Conservation (phyloP, 2,888 invertebrate species). For the Ormyrus pomaceus region DNA sequence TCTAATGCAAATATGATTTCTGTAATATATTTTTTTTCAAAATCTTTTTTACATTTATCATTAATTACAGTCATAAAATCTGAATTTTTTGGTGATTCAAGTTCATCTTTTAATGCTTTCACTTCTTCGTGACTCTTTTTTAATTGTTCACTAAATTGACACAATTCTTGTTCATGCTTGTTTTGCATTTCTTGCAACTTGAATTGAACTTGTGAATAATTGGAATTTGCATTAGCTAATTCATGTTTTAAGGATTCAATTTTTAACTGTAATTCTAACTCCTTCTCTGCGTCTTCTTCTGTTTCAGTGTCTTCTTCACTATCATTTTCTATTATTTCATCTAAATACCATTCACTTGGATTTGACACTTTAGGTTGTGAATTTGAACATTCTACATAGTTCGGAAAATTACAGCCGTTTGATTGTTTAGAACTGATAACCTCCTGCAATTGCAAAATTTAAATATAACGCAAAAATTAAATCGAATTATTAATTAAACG, state of each 20-base stretch:
- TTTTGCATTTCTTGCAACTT: background rate
- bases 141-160: background rate
- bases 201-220: background rate
- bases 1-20: background rate
- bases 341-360: too few relatives aligned
- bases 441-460: too few relatives aligned
- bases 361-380: too few relatives aligned
- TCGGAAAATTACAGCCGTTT: too few relatives aligned
- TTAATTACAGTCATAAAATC: background rate
- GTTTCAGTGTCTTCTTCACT: background rate
- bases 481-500: too few relatives aligned
- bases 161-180: background rate
- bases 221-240: background rate
- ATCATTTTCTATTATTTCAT: background rate
- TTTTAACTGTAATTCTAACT: background rate
- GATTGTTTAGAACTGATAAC: too few relatives aligned
- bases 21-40: conserved; percentile 1
- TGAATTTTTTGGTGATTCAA: background rate
- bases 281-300: too few relatives aligned
- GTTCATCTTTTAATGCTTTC: background rate
- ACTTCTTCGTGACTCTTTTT: background rate
- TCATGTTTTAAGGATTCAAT: background rate
- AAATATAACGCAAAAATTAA: conserved; percentile 1
- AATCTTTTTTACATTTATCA: conserved; percentile 8
- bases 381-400: too few relatives aligned